Evolutionary conservation across 1,140 invertebrate species (phyloP), one percentile per base, ranked within the genome.

Genomic region (Oncopeltus fasciatus): DNA sequence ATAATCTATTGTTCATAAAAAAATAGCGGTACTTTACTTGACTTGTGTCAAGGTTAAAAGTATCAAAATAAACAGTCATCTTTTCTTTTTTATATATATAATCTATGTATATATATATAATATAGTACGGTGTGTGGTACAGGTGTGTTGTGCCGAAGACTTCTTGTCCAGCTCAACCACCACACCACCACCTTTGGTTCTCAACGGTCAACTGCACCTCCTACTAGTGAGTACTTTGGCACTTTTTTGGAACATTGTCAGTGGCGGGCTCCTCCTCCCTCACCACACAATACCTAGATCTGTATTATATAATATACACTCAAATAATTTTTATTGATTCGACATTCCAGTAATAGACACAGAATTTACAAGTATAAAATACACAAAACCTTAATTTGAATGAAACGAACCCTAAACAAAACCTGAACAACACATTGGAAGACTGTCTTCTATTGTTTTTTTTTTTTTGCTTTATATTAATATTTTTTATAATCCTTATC

Each of bases 21-120:
- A 62, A 62, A 62, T 62, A 62, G 61, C 57, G 51, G 61, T 62
- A 56, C 26, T 62, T 62, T 62, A 31, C 31, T 62, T 57, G 29
- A 47, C 29, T 16, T 57, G 24, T 38, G 43, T 61, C 46, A 49
- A 61, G 31, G 21, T 62, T 57, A 62, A 62, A 62, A 57, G 61
- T 62, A 62, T 62, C 51, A 62, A 62, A 62, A 62, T 62, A 62
- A 62, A 62, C 61, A 62, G 61, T 62, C 61, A 53, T 62, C 61
- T 62, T 62, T 56, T 49, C 18, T 33, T 29, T 33, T 62, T 57
- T 51, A 49, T 61, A 38, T 62, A 56, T n/a, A n/a, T n/a, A n/a
- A n/a, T 44, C 21, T 31, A 33, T 62, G 33, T 62, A 56, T 56
- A 62, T 62, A 62, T 29, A 62, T 56, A 53, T n/a, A n/a, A n/a